Conservation (phyloP, 1,140 invertebrate genomes). For the Listronotus oregonensis region DNA sequence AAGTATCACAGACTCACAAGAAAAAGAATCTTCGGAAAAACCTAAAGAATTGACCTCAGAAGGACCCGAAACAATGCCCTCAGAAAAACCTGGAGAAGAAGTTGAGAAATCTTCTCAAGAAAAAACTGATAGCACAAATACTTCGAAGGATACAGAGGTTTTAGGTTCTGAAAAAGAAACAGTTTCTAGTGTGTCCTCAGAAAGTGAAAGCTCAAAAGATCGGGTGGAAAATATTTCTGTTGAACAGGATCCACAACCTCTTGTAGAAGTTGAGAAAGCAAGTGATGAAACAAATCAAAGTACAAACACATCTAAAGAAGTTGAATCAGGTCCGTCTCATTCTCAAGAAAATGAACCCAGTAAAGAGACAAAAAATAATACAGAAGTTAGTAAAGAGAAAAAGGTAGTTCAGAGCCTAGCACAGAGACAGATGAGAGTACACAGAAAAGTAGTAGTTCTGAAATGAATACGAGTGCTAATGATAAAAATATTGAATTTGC, state of each 20-base stretch:
- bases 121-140: neutral
- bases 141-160: neutral
- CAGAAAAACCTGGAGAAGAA: neutral
- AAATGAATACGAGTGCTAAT: neutral
- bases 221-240: neutral
- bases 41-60: conserved; percentile 5
- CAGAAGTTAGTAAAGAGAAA: no score
- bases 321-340: neutral
- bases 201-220: neutral
- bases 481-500: conserved; percentile 13
- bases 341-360: no score
- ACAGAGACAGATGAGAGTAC: neutral
- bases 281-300: no score
- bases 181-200: neutral
- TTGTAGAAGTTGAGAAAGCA: no score
- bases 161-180: neutral
- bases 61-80: neutral
- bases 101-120: neutral
- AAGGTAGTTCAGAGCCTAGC: no score
- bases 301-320: neutral
- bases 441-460: conserved; percentile 4
- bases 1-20: neutral
- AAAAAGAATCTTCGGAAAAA: neutral
- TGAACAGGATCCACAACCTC: no score
- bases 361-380: no score